Evolutionary conservation across 2,888 invertebrate species (phyloP).

Genomic region (Lycia hirtaria): DNA sequence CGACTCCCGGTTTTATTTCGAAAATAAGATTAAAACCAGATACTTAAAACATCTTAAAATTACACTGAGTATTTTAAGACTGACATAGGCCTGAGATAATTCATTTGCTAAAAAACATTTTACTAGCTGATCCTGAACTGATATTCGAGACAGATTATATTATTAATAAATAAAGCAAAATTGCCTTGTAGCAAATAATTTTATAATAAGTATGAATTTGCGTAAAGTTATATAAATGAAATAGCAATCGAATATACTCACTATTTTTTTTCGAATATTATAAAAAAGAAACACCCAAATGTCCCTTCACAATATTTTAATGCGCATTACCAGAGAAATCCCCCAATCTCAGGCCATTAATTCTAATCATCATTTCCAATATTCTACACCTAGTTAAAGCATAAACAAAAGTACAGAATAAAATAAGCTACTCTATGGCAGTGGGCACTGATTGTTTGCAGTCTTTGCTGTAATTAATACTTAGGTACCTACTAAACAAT

Average conservation of each 20-base stretch:
- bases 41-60: constrained; percentile 26
- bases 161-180: no score
- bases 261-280: no score
- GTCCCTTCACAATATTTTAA: no score
- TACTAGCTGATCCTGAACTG: no score
- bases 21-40: constrained; percentile 43
- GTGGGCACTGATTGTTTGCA: constrained; percentile 76
- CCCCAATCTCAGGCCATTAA: not conserved
- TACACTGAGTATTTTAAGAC: constrained; percentile 47
- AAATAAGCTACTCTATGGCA: constrained; percentile 75
- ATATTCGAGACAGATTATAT: no score
- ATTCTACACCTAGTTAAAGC: constrained; percentile 59
- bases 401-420: constrained; percentile 55
- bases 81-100: constrained; percentile 1
- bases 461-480: constrained; percentile 72
- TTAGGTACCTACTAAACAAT: constrained; percentile 42
- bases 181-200: no score
- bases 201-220: no score
- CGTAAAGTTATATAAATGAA: no score
- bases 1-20: constrained; percentile 33
- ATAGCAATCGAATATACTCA: no score
- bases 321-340: no score
- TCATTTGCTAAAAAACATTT: not conserved
- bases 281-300: no score
- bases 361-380: constrained; percentile 18